phyloP scores from a whole-genome alignment of 1,140 invertebrate species.

The Drosophila nigromelanica region DNA sequence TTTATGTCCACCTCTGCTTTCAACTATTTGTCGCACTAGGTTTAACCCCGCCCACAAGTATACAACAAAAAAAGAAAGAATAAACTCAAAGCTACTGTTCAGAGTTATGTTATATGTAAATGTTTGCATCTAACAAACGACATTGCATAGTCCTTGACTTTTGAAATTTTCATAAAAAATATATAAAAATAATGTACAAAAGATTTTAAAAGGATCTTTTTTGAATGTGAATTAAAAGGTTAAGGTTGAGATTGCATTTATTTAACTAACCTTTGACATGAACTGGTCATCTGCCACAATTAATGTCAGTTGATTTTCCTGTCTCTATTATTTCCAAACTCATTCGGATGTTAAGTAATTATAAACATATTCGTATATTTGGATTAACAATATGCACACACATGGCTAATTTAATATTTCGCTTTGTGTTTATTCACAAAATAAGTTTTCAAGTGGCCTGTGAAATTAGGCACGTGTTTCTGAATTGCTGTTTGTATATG shows the following conservation, averaged over 20 bases:
- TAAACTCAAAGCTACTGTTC: no score
- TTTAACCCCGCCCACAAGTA: no score
- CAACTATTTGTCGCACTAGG: no score
- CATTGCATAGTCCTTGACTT: no score
- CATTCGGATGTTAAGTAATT: not conserved
- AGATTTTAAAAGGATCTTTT: not conserved
- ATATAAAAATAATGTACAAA: no score
- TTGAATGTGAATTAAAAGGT: not conserved
- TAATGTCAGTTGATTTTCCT: constrained; percentile 12
- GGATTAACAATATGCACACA: constrained; percentile 4
- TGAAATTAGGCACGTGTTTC: constrained; percentile 38
- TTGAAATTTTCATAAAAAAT: no score
- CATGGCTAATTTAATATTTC: constrained; percentile 22
- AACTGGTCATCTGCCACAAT: not conserved
- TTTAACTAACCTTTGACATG: not conserved
- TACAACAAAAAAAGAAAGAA: no score
- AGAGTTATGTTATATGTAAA: no score
- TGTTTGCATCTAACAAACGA: no score
- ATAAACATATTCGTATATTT: constrained; percentile 2
- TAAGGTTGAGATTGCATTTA: no score
- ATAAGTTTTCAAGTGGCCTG: constrained; percentile 21
- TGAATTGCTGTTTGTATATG: not conserved
- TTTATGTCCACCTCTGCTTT: no score
- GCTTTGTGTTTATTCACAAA: constrained; percentile 16
- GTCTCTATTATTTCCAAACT: not conserved